A percentile compares a stretch with the other conserved stretches of the same genome.
Evolutionary conservation across 2,888 invertebrate species (phyloP).

Genomic region (Ferrisia virgata): DNA sequence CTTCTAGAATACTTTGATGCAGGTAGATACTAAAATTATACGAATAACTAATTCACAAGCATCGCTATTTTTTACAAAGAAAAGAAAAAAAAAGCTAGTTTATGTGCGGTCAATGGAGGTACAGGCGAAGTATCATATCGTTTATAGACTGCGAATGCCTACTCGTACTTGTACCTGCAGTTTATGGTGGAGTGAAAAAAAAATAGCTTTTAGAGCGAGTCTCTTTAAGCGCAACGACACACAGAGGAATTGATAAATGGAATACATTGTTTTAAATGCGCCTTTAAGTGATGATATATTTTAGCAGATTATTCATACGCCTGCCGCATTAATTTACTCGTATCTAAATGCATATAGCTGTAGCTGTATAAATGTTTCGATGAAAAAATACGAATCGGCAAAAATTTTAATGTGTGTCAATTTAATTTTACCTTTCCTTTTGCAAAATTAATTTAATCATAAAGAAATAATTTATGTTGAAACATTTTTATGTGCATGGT

Average conservation of each 20-base stretch:
- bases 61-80: neutral
- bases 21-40: neutral
- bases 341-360: too few relatives aligned
- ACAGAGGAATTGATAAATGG: neutral
- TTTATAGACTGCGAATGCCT: neutral
- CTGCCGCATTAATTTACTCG: too few relatives aligned
- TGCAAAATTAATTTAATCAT: too few relatives aligned
- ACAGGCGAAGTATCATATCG: neutral
- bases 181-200: neutral
- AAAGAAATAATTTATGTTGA: too few relatives aligned
- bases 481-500: too few relatives aligned
- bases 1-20: neutral
- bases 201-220: neutral
- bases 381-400: too few relatives aligned
- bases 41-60: neutral
- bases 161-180: neutral
- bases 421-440: too few relatives aligned
- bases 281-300: neutral
- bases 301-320: neutral
- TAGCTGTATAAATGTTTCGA: too few relatives aligned
- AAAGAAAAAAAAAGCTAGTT: neutral
- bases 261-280: conserved; percentile 14
- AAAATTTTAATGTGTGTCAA: too few relatives aligned
- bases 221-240: neutral
- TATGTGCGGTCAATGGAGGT: neutral